Evolutionary conservation across 2,797 vertebrate species (phyloP), one percentile per base, ranked within the genome.

Genomic region (Tenualosa ilisha): DNA sequence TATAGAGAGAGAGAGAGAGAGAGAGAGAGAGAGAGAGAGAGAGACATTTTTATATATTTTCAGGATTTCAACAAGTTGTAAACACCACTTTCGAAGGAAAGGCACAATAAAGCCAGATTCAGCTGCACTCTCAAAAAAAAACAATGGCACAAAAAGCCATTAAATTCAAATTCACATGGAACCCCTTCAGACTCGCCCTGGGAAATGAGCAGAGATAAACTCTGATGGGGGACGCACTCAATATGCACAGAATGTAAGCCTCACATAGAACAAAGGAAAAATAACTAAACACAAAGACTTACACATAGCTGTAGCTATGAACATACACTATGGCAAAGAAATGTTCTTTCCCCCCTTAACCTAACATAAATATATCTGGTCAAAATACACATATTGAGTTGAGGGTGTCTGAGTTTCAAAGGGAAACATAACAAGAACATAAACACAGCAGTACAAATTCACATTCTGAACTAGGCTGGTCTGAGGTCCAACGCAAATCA

Each of bases 91-190:
- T 96, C 94, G 93, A 95, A 96, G 96, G 95, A 97, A 97, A 97
- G 97, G 97, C 97, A 98, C 98, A 98, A 97, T 97, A 97, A 97
- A 97, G 97, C 97, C 96, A 98, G 96, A 98, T 97, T 96, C 94
- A 91, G 96, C 94, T 96, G 96, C 96, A 97, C 95, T 96, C 94
- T 96, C 91, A 95, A 93, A 87, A 22, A 56, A 87, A 65, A 81
- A 65, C 65, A 93, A 89, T 72, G 93, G 93, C 97, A 98, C 97
- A 98, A 97, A 87, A 97, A 96, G 93, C 93, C 59, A 75, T 75
- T 15, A 79, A 79, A 15, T 43, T 79, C 40, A 43, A 79, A 15
- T 43, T 79, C 72, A 79, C 37, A 79, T 46, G 37, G 6, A 79
- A 46, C 6, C 40, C 17, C 72, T 43, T 79, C 15, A 46, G 72